phyloP scores from a whole-genome alignment of 2,888 invertebrate genomes.

The Drosophila pseudotalamancana region DNA sequence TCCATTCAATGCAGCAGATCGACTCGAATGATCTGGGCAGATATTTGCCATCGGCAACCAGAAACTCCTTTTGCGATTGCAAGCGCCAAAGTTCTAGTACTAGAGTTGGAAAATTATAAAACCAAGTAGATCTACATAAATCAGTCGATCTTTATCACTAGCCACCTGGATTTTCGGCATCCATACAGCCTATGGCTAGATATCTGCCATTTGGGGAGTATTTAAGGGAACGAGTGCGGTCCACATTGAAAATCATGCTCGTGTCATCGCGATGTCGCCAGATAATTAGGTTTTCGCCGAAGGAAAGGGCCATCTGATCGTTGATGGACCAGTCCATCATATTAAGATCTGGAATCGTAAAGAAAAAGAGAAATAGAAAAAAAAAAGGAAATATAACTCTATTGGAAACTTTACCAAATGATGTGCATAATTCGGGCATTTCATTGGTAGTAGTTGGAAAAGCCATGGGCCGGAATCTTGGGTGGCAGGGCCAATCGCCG shows the following conservation, averaged over 20 bases:
- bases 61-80: slow-evolving; percentile 59
- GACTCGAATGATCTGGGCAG: slow-evolving; percentile 51
- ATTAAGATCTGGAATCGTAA: slow-evolving; percentile 70
- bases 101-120: slow-evolving; percentile 20
- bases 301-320: slow-evolving; percentile 81
- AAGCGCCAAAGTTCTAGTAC: slow-evolving; percentile 81
- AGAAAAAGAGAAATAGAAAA: too few species aligned
- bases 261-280: slow-evolving; percentile 77
- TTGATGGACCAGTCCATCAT: slow-evolving; percentile 82
- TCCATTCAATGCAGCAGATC: slow-evolving; percentile 81
- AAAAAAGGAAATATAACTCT: too few species aligned
- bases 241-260: slow-evolving; percentile 78
- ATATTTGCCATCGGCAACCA: slow-evolving; percentile 72
- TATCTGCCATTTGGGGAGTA: slow-evolving; percentile 80
- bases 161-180: slow-evolving; percentile 67
- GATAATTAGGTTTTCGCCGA: slow-evolving; percentile 80
- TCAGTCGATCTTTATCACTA: background rate
- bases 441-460: slow-evolving; percentile 81
- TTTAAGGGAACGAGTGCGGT: slow-evolving; percentile 67
- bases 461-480: slow-evolving; percentile 76
- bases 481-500: slow-evolving; percentile 82
- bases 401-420: slow-evolving; percentile 20
- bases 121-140: background rate
- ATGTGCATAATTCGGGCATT: slow-evolving; percentile 60
- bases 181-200: slow-evolving; percentile 79